Evolutionary conservation across 2,113 vertebrate species (phyloP), one percentile per base, ranked within the genome.

Genomic region (Chloropsis cyanopogon): DNA sequence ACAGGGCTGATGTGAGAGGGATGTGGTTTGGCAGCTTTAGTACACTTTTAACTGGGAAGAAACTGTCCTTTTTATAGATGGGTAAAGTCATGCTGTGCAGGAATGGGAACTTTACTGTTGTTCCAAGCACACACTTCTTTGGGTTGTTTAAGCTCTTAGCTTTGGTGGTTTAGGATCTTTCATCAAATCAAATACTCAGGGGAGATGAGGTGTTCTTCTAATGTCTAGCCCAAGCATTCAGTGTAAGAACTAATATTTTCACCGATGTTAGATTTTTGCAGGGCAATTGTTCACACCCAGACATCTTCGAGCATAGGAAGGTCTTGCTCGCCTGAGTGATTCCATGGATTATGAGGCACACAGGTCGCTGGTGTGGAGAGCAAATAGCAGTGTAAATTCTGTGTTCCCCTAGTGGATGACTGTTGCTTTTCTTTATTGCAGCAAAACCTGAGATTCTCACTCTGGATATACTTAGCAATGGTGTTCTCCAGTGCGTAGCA

Each of bases 361-460:
- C 25, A 31, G 20, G 14, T 53, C 75, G 29, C 63, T 84, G 53
- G 22, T 12, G 24, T 86, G 69, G 80, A 57, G 60, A 49, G 28
- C 39, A 95, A 82, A 15, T n/a, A 23, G 42, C 22, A 86, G 9
- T 33, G 21, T 53, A 84, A 41, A 75, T 83, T 54, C 56, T 26
- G 12, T 41, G 25, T 57, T 90, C 15, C 39, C 5, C 39, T 86
- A 33, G 50, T 9, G 12, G 22, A 20, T 84, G 26, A 84, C 39
- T 41, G 1, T 72, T 2, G 0, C 18, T 75, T 93, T 29, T 83
- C 49, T 93, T 95, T 84, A 42, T 91, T 95, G 11, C 93, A 99
- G 99, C 99, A 96, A 99, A 99, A 96, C 99, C 99, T 6, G 98
- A 98, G 95, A 99, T 99, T 91, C 97, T 99, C 42, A 98, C 97